Evolutionary conservation across 2,888 invertebrate genomes (phyloP), one percentile per base, ranked within the genome.

Genomic region (Dascillus cervinus): DNA sequence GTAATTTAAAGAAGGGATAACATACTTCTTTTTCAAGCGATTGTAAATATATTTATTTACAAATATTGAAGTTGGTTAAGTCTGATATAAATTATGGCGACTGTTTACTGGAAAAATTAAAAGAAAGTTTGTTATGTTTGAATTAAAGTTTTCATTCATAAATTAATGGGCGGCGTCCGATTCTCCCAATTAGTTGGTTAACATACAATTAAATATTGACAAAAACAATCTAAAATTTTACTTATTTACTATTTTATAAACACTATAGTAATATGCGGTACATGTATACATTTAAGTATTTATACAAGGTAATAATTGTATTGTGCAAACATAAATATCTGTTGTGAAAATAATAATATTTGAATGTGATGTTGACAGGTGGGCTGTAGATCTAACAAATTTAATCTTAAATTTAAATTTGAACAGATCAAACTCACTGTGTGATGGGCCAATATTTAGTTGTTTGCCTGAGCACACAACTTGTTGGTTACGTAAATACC

Each of bases 401-500:
- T 60, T 64, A 64, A 64, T 64, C 64, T 64, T 64, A 62, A 63
- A 64, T 63, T 63, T 62, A 64, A 64, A 64, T 64, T 64, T 64
- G 64, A 60, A 62, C 62, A 63, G 64, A 64, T 64, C 64, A 62
- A 64, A 64, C 60, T 61, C 52, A 53, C 51, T 54, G 49, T 53
- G 61, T 59, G 60, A 61, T 58, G 61, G 62, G 55, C 64, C 63
- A 64, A 64, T 64, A 64, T 64, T 64, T 64, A 63, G 63, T 60
- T 64, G 63, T 64, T 64, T 62, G 60, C 62, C 56, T 58, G 60
- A 53, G 59, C 58, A 63, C 58, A 62, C 62, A 62, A 60, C 58
- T 60, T 64, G 64, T 64, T 62, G 64, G 62, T 62, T 62, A 53
- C 61, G 61, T 62, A 62, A 64, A 64, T 62, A 64, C 56, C 46